Percentiles rank a stretch among this genome's conserved stretches.
Evolutionary conservation across 2,888 invertebrate species (phyloP).

Genomic region (Erebia ligea): DNA sequence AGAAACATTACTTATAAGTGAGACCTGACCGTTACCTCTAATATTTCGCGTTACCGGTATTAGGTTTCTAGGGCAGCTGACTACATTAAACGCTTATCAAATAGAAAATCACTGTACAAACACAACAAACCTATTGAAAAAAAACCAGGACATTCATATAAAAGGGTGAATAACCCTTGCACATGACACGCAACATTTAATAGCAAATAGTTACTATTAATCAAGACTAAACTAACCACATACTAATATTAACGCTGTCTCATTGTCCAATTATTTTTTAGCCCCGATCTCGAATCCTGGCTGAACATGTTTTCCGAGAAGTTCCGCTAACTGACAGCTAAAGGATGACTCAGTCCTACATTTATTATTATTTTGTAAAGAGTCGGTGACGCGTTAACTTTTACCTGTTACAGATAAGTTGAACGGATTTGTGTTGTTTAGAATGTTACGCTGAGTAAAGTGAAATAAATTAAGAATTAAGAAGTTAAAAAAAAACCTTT

Average conservation of each 20-base stretch:
- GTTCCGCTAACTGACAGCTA: conserved; percentile 48
- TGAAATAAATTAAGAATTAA: background rate
- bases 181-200: conserved; percentile 12
- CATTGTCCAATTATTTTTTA: conserved; percentile 26
- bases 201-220: conserved; percentile 15
- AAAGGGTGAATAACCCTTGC: conserved; percentile 14
- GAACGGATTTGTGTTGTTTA: background rate
- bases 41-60: conserved; percentile 5
- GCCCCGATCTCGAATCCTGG: conserved; percentile 32
- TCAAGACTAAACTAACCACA: conserved; percentile 8
- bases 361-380: conserved; percentile 42
- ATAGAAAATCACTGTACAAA: conserved; percentile 17
- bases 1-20: background rate
- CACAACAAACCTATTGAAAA: conserved; percentile 4
- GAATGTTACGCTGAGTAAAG: background rate
- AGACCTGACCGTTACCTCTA: background rate
- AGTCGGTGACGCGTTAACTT: conserved; percentile 42
- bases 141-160: conserved; percentile 22
- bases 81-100: conserved; percentile 10
- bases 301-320: conserved; percentile 49
- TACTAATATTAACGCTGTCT: conserved; percentile 23
- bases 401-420: conserved; percentile 47
- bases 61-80: conserved; percentile 18
- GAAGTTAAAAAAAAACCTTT: background rate
- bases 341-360: conserved; percentile 58